These are phyloP conservation scores for Heliconius melpomene DNA, from an alignment of 1,140 invertebrate genomes.

Conservation along the genomic window DNA sequence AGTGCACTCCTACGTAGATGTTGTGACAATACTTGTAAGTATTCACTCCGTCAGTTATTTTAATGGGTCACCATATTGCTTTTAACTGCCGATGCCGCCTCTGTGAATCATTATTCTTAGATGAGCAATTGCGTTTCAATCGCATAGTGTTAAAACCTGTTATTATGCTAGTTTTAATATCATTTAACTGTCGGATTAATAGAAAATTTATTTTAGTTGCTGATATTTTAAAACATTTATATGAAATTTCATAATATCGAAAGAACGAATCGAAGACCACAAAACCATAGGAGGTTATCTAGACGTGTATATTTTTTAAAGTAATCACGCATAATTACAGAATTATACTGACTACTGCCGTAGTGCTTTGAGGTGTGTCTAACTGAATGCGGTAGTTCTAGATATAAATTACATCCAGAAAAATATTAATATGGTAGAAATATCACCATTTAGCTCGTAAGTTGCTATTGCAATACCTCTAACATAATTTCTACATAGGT, in stretches of 20 bases:
- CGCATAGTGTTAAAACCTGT: not conserved
- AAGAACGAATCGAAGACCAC: too few relatives aligned
- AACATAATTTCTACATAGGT: too few relatives aligned
- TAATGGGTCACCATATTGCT: conserved; percentile 30
- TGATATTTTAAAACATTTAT: too few relatives aligned
- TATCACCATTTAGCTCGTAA: not conserved
- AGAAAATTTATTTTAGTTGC: too few relatives aligned
- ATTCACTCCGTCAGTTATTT: conserved; percentile 31
- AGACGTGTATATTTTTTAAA: too few relatives aligned
- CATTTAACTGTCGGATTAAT: not conserved
- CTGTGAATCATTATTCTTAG: conserved; percentile 24
- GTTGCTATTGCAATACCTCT: not conserved
- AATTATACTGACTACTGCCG: not conserved
- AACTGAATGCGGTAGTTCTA: too few relatives aligned
- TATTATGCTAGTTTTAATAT: conserved; percentile 9
- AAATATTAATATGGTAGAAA: too few relatives aligned
- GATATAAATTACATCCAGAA: too few relatives aligned
- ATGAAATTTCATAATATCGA: too few relatives aligned
- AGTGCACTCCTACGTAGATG: conserved; percentile 49
- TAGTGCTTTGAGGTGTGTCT: not conserved
- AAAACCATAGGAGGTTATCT: too few relatives aligned
- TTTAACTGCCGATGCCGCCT: conserved; percentile 30
- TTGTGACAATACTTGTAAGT: conserved; percentile 46
- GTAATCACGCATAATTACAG: too few relatives aligned
- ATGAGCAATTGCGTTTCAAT: conserved; percentile 13